phyloP scores from a whole-genome alignment of 1,140 invertebrate species.

The Berghia stephanieae region DNA sequence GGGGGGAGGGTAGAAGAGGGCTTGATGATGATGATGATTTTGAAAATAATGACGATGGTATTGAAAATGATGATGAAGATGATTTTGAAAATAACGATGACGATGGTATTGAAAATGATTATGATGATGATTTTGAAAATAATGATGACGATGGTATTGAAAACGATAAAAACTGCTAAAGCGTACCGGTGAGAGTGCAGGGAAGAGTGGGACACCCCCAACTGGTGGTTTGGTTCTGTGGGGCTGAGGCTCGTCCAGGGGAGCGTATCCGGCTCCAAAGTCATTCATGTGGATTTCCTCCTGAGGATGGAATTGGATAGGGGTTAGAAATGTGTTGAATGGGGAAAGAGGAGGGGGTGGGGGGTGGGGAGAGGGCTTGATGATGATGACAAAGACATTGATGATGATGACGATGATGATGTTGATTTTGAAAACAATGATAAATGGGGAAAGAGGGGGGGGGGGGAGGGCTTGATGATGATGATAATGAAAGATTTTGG shows the following conservation, averaged over 20 bases:
- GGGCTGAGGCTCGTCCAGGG: constrained; percentile 47
- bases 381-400: too few relatives aligned
- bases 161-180: not conserved
- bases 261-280: constrained; percentile 46
- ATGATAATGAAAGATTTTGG: too few relatives aligned
- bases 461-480: too few relatives aligned
- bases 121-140: too few relatives aligned
- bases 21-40: too few relatives aligned
- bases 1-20: too few relatives aligned
- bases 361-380: too few relatives aligned
- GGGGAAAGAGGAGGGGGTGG: too few relatives aligned
- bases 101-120: not conserved
- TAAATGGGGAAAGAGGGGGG: too few relatives aligned
- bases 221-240: constrained; percentile 45
- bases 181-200: constrained; percentile 47
- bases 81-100: not conserved
- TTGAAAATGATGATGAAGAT: not conserved
- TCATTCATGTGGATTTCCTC: constrained; percentile 51
- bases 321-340: too few relatives aligned
- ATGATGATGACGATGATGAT: too few relatives aligned
- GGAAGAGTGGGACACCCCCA: constrained; percentile 53
- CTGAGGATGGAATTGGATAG: constrained; percentile 5
- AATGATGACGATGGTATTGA: not conserved
- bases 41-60: not conserved
- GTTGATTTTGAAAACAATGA: too few relatives aligned